Percentiles rank a stretch among this genome's conserved stretches.
Evolutionary conservation across 2,888 invertebrate species (phyloP).

Genomic region (Orthosia cruda): DNA sequence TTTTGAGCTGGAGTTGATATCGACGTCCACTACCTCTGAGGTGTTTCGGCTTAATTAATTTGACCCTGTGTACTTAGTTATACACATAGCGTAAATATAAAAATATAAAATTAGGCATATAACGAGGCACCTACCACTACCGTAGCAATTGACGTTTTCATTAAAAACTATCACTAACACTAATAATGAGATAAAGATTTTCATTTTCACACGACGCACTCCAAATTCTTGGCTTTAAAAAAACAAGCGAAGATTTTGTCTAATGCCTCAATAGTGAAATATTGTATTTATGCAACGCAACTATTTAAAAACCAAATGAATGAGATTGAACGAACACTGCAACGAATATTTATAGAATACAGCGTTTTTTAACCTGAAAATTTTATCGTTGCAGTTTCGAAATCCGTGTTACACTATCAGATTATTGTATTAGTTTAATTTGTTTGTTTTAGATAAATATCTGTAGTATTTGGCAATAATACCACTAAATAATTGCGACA

Average conservation of each 20-base stretch:
- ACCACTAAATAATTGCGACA: conserved; percentile 5
- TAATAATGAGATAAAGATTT: conserved; percentile 23
- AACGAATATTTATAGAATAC: conserved; percentile 24
- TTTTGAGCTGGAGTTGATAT: too few species aligned
- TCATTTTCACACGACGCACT: conserved; percentile 45
- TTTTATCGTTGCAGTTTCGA: conserved; percentile 50
- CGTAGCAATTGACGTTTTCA: conserved; percentile 29
- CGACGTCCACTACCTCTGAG: too few species aligned
- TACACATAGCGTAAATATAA: not conserved
- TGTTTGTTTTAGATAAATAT: conserved; percentile 43
- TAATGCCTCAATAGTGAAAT: too few species aligned
- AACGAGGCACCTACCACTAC: conserved; percentile 25
- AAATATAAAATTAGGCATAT: not conserved
- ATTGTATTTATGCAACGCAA: too few species aligned
- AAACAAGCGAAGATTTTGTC: too few species aligned
- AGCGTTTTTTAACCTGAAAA: conserved; percentile 23
- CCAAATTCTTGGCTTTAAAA: not conserved
- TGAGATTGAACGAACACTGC: not conserved
- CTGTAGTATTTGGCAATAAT: conserved; percentile 12
- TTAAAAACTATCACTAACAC: conserved; percentile 26
- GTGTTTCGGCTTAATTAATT: too few species aligned
- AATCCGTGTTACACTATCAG: conserved; percentile 41
- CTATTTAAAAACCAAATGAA: too few species aligned
- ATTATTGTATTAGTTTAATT: conserved; percentile 15
- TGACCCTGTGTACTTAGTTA: too few species aligned